These are phyloP conservation scores for Chromis chromis DNA, from an alignment of 2,797 vertebrate genomes.

Conservation along the genomic window DNA sequence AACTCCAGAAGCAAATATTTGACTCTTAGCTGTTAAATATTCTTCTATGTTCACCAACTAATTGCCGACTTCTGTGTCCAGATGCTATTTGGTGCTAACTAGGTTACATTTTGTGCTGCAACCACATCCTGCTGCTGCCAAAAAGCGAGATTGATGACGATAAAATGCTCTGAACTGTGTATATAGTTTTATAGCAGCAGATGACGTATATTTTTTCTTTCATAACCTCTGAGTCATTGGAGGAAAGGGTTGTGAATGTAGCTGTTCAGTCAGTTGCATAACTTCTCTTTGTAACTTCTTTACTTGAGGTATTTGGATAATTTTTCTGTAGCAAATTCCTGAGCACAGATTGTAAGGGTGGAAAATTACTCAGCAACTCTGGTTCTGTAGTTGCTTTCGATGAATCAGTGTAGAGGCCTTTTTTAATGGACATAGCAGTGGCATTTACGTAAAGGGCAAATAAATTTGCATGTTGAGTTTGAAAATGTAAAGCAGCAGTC, in stretches of 20 bases:
- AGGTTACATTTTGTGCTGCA: too few relatives aligned
- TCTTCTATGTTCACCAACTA: neutral
- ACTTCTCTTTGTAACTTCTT: neutral
- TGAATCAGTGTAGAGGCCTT: neutral
- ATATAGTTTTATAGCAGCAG: too few relatives aligned
- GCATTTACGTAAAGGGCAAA: neutral
- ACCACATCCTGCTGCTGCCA: too few relatives aligned
- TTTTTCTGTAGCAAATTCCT: neutral
- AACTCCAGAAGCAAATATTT: neutral
- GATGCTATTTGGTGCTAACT: too few relatives aligned
- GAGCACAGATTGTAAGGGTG: neutral
- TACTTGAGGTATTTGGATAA: neutral
- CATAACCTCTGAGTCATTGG: too few relatives aligned
- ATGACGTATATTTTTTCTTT: too few relatives aligned
- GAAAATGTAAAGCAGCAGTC: neutral
- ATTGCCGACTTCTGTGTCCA: too few relatives aligned
- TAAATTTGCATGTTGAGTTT: neutral
- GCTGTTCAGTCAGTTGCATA: neutral
- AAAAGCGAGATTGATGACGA: too few relatives aligned
- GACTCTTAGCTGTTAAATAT: neutral
- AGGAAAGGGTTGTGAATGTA: neutral
- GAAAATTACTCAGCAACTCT: neutral
- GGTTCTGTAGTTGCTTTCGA: neutral
- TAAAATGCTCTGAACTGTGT: too few relatives aligned
- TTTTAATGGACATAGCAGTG: neutral